phyloP scores from a whole-genome alignment of 2,888 invertebrate genomes.

The Xestobium rufovillosum region DNA sequence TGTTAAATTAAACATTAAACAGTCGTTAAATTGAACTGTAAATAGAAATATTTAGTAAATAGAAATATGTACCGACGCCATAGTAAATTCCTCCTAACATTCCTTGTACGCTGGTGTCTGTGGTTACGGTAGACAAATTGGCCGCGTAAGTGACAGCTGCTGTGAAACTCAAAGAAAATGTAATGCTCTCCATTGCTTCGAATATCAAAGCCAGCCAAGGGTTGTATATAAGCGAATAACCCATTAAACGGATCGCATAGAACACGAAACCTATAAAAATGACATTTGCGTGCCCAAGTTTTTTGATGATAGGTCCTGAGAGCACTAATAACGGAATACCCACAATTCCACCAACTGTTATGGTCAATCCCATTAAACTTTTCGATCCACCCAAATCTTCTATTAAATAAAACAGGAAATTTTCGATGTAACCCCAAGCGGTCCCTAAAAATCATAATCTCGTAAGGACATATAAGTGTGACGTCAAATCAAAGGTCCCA shows the following conservation, averaged over 20 bases:
- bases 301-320: conserved; percentile 67
- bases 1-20: conserved; percentile 9
- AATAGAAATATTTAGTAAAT: conserved; percentile 6
- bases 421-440: conserved; percentile 78
- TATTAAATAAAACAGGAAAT: conserved; percentile 72
- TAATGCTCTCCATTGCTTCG: conserved; percentile 71
- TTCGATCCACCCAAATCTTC: conserved; percentile 70
- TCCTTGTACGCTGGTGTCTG: conserved; percentile 70
- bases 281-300: conserved; percentile 69
- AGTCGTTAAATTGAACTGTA: too few relatives aligned
- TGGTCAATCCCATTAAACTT: conserved; percentile 72
- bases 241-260: conserved; percentile 64
- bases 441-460: conserved; percentile 48
- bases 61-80: conserved; percentile 54
- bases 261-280: conserved; percentile 70
- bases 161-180: conserved; percentile 66
- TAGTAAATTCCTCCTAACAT: conserved; percentile 72
- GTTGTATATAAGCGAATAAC: conserved; percentile 67
- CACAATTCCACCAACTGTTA: conserved; percentile 69
- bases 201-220: conserved; percentile 69
- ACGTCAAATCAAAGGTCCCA: too few relatives aligned
- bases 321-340: conserved; percentile 68
- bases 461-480: background rate
- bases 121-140: conserved; percentile 61
- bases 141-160: conserved; percentile 74